These are phyloP conservation scores for Parapristionchus giblindavisi DNA, from an alignment of 2,888 invertebrate species.

Conservation along the genomic window DNA sequence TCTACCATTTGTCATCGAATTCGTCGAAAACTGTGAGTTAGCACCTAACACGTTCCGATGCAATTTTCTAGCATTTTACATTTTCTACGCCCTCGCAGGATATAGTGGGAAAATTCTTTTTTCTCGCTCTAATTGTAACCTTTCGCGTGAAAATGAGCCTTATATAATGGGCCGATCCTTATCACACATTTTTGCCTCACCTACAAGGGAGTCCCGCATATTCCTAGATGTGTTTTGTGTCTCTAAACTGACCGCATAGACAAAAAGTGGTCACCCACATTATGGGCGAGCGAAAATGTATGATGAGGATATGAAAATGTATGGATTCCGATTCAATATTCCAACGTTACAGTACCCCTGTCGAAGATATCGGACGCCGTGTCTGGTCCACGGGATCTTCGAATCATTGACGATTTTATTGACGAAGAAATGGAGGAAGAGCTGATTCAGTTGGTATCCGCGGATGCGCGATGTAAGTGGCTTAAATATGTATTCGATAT, in stretches of 20 bases:
- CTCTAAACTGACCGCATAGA: too few relatives aligned
- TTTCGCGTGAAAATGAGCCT: neutral
- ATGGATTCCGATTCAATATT: too few relatives aligned
- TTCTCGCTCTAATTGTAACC: neutral
- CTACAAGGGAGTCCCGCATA: too few relatives aligned
- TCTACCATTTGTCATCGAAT: conserved; percentile 55
- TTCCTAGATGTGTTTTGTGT: too few relatives aligned
- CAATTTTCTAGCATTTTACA: neutral
- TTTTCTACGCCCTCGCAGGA: neutral
- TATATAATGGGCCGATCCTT: too few relatives aligned
- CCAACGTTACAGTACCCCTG: conserved; percentile 49
- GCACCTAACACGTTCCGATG: neutral
- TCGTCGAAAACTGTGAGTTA: conserved; percentile 48
- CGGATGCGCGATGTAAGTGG: conserved; percentile 21
- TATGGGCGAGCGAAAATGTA: too few relatives aligned
- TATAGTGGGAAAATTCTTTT: neutral
- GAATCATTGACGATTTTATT: conserved; percentile 55
- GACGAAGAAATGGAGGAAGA: conserved; percentile 44
- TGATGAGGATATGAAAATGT: too few relatives aligned
- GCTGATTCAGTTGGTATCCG: conserved; percentile 40
- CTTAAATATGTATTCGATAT: neutral
- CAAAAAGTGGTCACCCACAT: too few relatives aligned
- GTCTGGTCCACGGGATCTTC: conserved; percentile 50
- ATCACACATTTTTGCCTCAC: too few relatives aligned
- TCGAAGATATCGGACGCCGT: conserved; percentile 23